Percentiles rank a stretch among this genome's conserved stretches.
Evolutionary conservation across 1,140 invertebrate genomes (phyloP).

Genomic region (Drosophila kikkawai): DNA sequence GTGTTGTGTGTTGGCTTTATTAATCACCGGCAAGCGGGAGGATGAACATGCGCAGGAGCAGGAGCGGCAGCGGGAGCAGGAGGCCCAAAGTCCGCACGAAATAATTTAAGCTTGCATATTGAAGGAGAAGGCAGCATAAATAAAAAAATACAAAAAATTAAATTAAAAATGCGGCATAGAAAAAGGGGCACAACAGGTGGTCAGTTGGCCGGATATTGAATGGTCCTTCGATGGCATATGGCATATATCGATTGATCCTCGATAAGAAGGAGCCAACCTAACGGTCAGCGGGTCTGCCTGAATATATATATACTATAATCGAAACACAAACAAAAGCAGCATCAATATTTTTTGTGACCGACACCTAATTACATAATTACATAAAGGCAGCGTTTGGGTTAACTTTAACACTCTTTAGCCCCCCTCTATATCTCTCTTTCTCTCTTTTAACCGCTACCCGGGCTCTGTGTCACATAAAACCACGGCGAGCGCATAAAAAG

Average conservation of each 20-base stretch:
- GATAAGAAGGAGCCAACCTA: conserved; percentile 56
- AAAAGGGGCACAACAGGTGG: conserved; percentile 72
- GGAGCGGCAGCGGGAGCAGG: conserved; percentile 1
- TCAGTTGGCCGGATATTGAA: conserved; percentile 54
- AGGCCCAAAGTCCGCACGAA: conserved; percentile 45
- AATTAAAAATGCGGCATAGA: conserved; percentile 74
- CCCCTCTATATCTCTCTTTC: background rate
- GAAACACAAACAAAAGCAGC: background rate
- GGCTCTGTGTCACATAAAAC: conserved; percentile 71
- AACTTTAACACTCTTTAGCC: conserved; percentile 10
- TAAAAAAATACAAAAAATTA: conserved; percentile 76
- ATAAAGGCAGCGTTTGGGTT: conserved; percentile 30
- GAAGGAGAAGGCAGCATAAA: conserved; percentile 23
- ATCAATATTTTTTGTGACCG: conserved; percentile 44
- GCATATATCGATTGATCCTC: conserved; percentile 18
- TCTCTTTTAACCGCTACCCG: background rate
- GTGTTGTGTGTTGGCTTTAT: conserved; percentile 45
- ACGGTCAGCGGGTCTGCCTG: conserved; percentile 16
- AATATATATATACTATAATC: background rate
- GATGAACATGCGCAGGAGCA: background rate
- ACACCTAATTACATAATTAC: conserved; percentile 80
- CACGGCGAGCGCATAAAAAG: conserved; percentile 68
- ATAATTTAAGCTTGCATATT: conserved; percentile 63
- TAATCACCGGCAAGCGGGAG: conserved; percentile 53
- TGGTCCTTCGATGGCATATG: conserved; percentile 46